Evolutionary conservation across 2,113 vertebrate genomes (phyloP), one percentile per base, ranked within the genome.

Genomic region (Beaufortia kweichowensis): DNA sequence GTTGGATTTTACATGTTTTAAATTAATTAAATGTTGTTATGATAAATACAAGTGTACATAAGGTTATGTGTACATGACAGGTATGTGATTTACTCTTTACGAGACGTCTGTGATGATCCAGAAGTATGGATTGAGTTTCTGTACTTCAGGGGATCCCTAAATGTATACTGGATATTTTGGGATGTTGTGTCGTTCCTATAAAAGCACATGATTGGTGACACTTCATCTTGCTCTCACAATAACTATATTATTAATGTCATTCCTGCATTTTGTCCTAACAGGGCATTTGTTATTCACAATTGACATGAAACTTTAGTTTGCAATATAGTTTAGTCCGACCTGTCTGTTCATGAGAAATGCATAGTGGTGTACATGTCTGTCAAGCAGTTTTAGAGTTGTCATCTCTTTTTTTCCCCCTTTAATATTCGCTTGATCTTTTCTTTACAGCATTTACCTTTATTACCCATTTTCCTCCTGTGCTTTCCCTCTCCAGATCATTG

Each of bases 91-190:
- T 15, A n/a, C 60, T n/a, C 17, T 41, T 43, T 62, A 50, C 57
- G 11, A 17, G 64, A 76, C 6, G 10, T n/a, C 29, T 56, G 73
- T 33, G 12, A 7, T 60, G 69, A 60, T 43, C n/a, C n/a, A n/a
- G n/a, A n/a, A n/a, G 70, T 11, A n/a, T 61, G 64, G n/a, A 15
- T 68, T 29, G 28, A 43, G 57, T 21, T 48, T 68, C 68, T 21
- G 1, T 57, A 39, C 68, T 23, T 71, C 0, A 39, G 21, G 31
- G 68, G 14, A 35, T 24, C 66, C 46, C 28, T 50, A 26, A 72
- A 76, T 41, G 60, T 24, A 72, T 57, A 75, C 67, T 61, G 68
- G 82, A 77, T 50, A 67, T 69, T 15, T 43, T 24, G 55, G 68
- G 71, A 60, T 28, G 1, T 85, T 57, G 26, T 48, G 41, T 86